Base-by-base conservation (phyloP, 2,797 vertebrate genomes). In the Onychomys torridus region DNA sequence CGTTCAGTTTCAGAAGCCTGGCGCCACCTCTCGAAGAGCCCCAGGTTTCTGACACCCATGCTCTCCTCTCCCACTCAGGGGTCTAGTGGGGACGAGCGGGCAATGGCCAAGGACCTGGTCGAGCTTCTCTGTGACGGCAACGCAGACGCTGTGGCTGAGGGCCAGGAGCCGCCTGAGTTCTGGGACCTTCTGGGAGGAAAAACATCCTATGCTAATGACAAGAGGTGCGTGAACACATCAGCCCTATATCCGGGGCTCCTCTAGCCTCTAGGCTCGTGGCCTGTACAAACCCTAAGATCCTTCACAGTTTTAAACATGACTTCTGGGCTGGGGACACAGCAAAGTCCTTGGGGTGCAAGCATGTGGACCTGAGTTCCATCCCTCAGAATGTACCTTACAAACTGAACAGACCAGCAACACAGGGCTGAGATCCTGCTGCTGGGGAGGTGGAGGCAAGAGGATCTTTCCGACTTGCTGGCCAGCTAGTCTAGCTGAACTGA, bases 101-200 rank as follows among this genome's bases (percentile, higher is more conserved):
- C 98, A 81, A 99, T 99, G 99, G 99, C 99, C 0, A 99, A 99
- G 97, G 98, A 99, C 94, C 95, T 99, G 89, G 99, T 98, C 13
- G 37, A 95, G 34, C 97, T 98, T 85, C 98, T 99, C 82, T 98
- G 98, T 46, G 96, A 97, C 4, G 98, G 98, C 37, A 87, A 96
- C 0, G 98, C 99, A 76, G 98, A 99, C 93, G 98, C 98, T 2
- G 98, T 99, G 96, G 99, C 99, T 0, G 99, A 99, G 96, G 99
- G 99, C 71, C 99, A 99, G 97, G 99, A 99, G 97, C 98, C 99
- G 0, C 5, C 95, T 1, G 98, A 98, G 89, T 99, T 99, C 98
- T 99, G 99, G 99, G 98, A 99, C 78, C 76, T 99, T 87, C 98
- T 99, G 1, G 99, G 99, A 94, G 99, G 99, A 77, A 99, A 99